phyloP scores from a whole-genome alignment of 2,113 vertebrate species.

The Epinephelus fuscoguttatus region DNA sequence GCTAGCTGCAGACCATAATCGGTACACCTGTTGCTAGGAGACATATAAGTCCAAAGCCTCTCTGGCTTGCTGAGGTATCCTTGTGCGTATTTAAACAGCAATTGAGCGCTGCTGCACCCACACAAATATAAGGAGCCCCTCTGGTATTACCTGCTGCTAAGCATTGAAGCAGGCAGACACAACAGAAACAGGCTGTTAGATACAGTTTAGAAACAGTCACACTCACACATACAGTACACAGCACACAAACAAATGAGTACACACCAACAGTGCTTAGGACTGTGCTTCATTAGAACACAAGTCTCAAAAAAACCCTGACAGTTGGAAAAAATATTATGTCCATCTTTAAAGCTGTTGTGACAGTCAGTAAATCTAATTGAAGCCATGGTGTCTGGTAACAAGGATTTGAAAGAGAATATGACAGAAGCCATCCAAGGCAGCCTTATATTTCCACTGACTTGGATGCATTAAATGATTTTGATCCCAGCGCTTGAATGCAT shows the following conservation, averaged over 20 bases:
- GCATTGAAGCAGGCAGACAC: conserved; percentile 38
- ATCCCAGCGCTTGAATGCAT: conserved; percentile 42
- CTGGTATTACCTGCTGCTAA: conserved; percentile 68
- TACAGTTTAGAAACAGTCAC: conserved; percentile 11
- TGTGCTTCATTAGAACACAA: not conserved
- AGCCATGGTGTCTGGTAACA: conserved; percentile 59
- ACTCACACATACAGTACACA: not conserved
- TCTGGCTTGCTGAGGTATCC: conserved; percentile 84
- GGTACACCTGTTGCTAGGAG: conserved; percentile 89
- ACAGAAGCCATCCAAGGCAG: conserved; percentile 50
- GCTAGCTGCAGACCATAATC: conserved; percentile 82
- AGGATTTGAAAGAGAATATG: conserved; percentile 68
- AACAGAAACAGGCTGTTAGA: conserved; percentile 33
- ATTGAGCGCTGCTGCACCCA: conserved; percentile 84
- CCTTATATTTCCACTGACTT: conserved; percentile 56
- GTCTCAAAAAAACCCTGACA: conserved; percentile 11
- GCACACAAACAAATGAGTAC: not conserved
- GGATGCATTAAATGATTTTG: conserved; percentile 58
- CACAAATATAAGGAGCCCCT: conserved; percentile 76
- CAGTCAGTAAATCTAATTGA: conserved; percentile 57
- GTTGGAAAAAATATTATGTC: conserved; percentile 25
- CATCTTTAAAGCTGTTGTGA: conserved; percentile 35
- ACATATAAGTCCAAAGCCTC: conserved; percentile 87
- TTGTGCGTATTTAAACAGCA: conserved; percentile 89
- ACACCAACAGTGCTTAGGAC: not conserved